phyloP scores from a whole-genome alignment of 2,113 vertebrate genomes.

The Echinops telfairi region DNA sequence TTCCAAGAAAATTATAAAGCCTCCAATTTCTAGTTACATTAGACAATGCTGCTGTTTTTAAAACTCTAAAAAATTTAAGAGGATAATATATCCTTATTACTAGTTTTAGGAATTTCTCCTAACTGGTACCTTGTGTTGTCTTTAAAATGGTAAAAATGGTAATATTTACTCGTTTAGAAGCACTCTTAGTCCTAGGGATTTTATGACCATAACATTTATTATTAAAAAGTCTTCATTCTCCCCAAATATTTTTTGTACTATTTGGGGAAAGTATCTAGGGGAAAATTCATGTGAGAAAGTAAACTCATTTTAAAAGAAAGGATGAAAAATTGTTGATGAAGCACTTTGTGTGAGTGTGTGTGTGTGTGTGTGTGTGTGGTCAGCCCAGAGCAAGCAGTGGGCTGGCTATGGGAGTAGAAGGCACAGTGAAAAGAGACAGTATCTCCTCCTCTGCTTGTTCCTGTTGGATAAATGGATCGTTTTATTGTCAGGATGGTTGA shows the following conservation, averaged over 20 bases:
- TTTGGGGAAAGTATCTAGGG: constrained; percentile 66
- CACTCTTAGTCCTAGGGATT: constrained; percentile 40
- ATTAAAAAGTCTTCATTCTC: constrained; percentile 74
- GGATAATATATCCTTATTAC: not conserved
- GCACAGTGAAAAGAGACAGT: constrained; percentile 33
- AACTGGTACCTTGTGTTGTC: constrained; percentile 29
- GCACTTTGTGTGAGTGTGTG: constrained; percentile 26
- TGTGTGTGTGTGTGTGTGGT: not conserved
- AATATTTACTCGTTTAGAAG: constrained; percentile 24
- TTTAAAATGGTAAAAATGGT: constrained; percentile 3
- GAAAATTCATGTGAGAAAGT: constrained; percentile 65
- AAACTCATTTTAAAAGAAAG: constrained; percentile 77
- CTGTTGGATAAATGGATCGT: constrained; percentile 67
- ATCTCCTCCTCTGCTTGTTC: constrained; percentile 25
- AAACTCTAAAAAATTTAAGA: constrained; percentile 50
- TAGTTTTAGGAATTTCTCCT: constrained; percentile 11
- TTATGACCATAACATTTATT: constrained; percentile 66
- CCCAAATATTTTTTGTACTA: constrained; percentile 62
- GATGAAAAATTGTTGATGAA: constrained; percentile 75
- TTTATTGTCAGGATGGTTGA: constrained; percentile 70
- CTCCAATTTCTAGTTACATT: not conserved
- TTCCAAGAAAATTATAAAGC: constrained; percentile 15
- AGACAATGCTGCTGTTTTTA: not conserved
- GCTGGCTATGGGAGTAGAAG: constrained; percentile 42
- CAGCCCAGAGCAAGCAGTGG: constrained; percentile 67